phyloP scores from a whole-genome alignment of 2,888 invertebrate species.

The Arge pagana region DNA sequence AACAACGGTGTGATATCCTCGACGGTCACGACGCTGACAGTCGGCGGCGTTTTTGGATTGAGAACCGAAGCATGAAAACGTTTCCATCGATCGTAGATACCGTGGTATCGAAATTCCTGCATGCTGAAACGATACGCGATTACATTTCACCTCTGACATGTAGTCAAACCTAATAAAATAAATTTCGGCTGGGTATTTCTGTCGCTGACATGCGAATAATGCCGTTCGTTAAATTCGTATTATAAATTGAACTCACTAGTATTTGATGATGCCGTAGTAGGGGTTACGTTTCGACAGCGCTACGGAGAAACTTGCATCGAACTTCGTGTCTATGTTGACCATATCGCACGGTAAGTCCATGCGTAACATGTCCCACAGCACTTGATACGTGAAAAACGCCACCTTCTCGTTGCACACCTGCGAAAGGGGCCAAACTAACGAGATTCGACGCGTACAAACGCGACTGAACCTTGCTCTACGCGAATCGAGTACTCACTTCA shows the following conservation, averaged over 20 bases:
- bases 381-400: slow-evolving; percentile 39
- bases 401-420: slow-evolving; percentile 41
- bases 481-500: slow-evolving; percentile 38
- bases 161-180: no score
- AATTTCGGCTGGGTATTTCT: no score
- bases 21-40: slow-evolving; percentile 29
- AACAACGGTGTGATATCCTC: slow-evolving; percentile 38
- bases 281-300: no score
- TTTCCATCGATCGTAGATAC: slow-evolving; percentile 36
- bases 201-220: no score
- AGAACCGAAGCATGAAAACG: slow-evolving; percentile 24
- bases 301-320: no score
- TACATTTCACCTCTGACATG: no score
- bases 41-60: background rate
- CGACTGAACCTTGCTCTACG: no score
- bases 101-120: slow-evolving; percentile 39
- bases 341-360: slow-evolving; percentile 35
- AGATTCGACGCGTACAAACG: no score
- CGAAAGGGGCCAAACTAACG: no score
- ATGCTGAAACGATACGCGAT: slow-evolving; percentile 35
- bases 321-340: slow-evolving; percentile 35
- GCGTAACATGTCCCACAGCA: slow-evolving; percentile 27
- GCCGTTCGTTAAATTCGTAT: no score
- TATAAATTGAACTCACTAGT: no score
- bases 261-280: no score